Base-by-base conservation (phyloP, 2,888 invertebrate genomes). In the Andrena minutula region DNA sequence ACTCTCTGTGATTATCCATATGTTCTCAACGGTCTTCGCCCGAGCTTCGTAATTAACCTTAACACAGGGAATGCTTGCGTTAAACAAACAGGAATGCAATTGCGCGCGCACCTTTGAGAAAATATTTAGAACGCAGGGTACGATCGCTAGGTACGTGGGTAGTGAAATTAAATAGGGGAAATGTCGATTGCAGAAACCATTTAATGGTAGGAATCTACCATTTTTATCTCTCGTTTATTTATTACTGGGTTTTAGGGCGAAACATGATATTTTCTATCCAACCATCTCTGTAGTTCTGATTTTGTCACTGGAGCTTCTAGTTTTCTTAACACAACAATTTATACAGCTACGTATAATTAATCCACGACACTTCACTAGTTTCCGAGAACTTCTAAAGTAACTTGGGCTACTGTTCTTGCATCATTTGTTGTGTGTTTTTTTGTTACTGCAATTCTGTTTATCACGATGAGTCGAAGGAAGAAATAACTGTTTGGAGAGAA, bases 1-100 rank as follows among this genome's bases (percentile, higher is more conserved):
- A 81, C 96, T 97, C 86, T 97, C 97, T 2, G 98, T 98, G 84
- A 98, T 97, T 93, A 98, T 97, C 98, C 98, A 98, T 92, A 98
- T 97, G 94, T 97, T 97, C 94, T 97, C 97, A 65, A 98, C 97
- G 16, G 97, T 97, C 91, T 95, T 95, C 63, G 95, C 95, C 63
- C 96, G 94, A 32, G 96, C 96, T 87, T 96, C 96, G 86, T 95
- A 95, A 68, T 95, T 94, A 23, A 85, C 69, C 88, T 80, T 28
- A 5, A 49, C 7, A 7, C 2, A 58, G 2, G 41, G 3, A 16
- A 79, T 23, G 7, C 10, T n/a, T 10, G n/a, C 10, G 16, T 78
- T 73, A 28, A n/a, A 32, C 56, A 10, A n/a, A 53, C 0, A 20
- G 51, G 51, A 51, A 51, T 51, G 49, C 16, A 51, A 51, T 51